Conservation (phyloP, 2,888 invertebrate genomes). For the Drosophila robusta region DNA sequence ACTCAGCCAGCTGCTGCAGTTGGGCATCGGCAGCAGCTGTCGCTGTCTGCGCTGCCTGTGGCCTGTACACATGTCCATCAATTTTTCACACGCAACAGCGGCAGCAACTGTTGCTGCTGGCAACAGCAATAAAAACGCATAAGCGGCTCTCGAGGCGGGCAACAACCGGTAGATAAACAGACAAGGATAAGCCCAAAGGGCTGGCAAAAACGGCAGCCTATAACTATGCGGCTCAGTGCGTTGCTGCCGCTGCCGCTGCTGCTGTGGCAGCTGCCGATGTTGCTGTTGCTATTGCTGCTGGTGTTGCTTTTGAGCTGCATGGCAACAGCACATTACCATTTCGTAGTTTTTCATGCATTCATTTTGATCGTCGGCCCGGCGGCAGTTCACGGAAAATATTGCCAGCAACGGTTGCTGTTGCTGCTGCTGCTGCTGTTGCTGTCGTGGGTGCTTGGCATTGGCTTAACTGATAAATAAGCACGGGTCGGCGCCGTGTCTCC, state of each 20-base stretch:
- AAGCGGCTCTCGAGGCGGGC: constrained; percentile 57
- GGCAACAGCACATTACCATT: constrained; percentile 75
- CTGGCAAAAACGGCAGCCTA: constrained; percentile 46
- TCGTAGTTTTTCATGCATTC: constrained; percentile 76
- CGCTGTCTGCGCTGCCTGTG: constrained; percentile 24
- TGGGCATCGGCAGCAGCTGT: constrained; percentile 35
- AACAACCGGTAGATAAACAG: constrained; percentile 62
- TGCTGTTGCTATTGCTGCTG: constrained; percentile 2
- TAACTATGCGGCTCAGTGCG: constrained; percentile 40
- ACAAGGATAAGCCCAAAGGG: constrained; percentile 49
- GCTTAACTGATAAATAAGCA: constrained; percentile 68
- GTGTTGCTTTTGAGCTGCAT: constrained; percentile 40
- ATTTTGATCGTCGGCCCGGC: constrained; percentile 64
- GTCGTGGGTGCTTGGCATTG: constrained; percentile 28
- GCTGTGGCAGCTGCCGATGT: not conserved
- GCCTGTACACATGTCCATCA: constrained; percentile 65
- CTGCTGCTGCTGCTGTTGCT: not conserved
- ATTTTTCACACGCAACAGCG: constrained; percentile 54
- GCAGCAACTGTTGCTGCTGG: constrained; percentile 48
- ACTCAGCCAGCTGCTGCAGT: constrained; percentile 39
- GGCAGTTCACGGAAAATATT: constrained; percentile 61
- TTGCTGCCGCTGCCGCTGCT: constrained; percentile 27
- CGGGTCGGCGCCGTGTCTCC: constrained; percentile 33
- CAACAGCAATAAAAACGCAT: constrained; percentile 65
- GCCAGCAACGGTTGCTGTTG: constrained; percentile 23